Conservation (phyloP, 2,113 vertebrate species). For the Columba livia region DNA sequence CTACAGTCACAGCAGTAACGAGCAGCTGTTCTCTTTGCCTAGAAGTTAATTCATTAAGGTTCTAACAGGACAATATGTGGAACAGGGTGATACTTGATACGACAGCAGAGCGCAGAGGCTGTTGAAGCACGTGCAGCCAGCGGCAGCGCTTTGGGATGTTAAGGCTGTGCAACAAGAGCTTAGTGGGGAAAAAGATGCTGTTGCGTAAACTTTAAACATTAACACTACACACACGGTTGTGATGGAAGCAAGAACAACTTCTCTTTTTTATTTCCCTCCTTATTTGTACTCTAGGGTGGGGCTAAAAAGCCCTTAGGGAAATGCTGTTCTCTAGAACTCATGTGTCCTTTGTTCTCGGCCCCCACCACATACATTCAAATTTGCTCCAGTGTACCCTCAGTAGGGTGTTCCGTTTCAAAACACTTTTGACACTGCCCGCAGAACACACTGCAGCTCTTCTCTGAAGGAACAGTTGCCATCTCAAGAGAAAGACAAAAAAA, state of each 20-base stretch:
- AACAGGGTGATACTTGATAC: neutral
- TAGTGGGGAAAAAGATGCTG: neutral
- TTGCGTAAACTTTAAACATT: neutral
- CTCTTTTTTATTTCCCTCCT: neutral
- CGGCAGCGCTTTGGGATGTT: neutral
- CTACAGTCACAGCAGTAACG: neutral
- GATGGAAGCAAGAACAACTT: neutral
- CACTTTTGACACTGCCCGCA: neutral
- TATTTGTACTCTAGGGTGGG: neutral
- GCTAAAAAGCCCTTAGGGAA: neutral
- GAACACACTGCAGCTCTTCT: neutral
- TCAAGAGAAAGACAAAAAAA: neutral
- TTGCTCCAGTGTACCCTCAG: neutral
- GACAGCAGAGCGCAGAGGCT: neutral
- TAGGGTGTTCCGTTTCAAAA: neutral
- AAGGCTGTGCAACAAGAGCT: neutral
- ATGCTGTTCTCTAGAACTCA: neutral
- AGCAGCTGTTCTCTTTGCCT: neutral
- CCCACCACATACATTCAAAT: neutral
- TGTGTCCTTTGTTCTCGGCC: neutral
- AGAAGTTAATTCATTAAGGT: neutral
- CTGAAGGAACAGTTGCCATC: neutral
- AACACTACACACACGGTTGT: neutral
- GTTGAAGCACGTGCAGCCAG: neutral
- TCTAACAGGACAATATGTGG: neutral